Evolutionary conservation across 1,140 invertebrate species (phyloP).

Genomic region (Onthophagus taurus): DNA sequence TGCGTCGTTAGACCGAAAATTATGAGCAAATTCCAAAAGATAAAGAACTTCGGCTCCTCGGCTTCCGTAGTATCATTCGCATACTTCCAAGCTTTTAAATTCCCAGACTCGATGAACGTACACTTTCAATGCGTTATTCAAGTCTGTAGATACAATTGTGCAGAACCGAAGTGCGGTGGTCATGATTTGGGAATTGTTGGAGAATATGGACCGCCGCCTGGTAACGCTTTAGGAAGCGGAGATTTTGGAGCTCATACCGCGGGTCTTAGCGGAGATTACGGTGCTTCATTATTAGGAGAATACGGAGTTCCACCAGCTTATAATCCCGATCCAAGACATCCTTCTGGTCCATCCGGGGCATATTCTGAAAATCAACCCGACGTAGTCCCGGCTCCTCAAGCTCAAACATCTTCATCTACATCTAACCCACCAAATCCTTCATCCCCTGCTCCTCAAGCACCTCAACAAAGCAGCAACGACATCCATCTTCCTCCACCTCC

Average conservation of each 20-base stretch:
- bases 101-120: slow-evolving; percentile 94
- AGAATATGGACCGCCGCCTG: slow-evolving; percentile 56
- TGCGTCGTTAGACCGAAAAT: slow-evolving; percentile 89
- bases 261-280: slow-evolving; percentile 58
- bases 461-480: slow-evolving; percentile 39
- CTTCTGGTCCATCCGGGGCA: slow-evolving; percentile 66
- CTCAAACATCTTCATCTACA: slow-evolving; percentile 56
- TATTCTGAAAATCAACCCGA: slow-evolving; percentile 74
- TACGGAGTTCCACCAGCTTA: slow-evolving; percentile 68
- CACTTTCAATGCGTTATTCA: slow-evolving; percentile 96
- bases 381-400: slow-evolving; percentile 66
- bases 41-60: slow-evolving; percentile 89
- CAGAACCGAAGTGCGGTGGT: slow-evolving; percentile 78
- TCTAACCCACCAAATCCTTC: slow-evolving; percentile 53
- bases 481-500: slow-evolving; percentile 71
- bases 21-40: slow-evolving; percentile 92
- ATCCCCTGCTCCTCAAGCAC: slow-evolving; percentile 51
- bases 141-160: slow-evolving; percentile 87
- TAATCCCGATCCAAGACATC: slow-evolving; percentile 74
- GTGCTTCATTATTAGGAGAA: slow-evolving; percentile 52
- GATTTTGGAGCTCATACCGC: slow-evolving; percentile 59
- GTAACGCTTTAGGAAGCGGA: slow-evolving; percentile 43
- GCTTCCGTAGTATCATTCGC: slow-evolving; percentile 90
- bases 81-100: slow-evolving; percentile 94
- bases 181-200: slow-evolving; percentile 47